Evolutionary conservation across 1,140 invertebrate genomes (phyloP).

Genomic region (Bombus consobrinus): DNA sequence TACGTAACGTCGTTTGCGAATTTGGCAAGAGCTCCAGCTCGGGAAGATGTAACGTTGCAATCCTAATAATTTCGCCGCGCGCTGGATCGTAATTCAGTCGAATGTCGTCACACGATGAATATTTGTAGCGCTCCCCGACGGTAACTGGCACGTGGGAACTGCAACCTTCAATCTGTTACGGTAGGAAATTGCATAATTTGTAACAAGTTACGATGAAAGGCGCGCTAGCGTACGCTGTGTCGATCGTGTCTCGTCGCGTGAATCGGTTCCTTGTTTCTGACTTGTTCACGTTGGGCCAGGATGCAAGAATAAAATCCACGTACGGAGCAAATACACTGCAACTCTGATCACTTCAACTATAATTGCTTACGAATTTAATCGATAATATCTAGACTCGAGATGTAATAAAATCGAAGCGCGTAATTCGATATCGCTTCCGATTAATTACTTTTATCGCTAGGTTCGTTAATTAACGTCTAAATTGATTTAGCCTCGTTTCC

Average conservation of each 20-base stretch:
- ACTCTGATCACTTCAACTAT: neutral
- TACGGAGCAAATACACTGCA: neutral
- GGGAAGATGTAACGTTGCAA: constrained; percentile 15
- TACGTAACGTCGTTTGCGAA: constrained; percentile 21
- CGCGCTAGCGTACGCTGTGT: neutral
- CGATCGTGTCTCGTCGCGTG: constrained; percentile 34
- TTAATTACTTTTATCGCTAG: neutral
- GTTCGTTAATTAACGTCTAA: neutral
- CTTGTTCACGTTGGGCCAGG: neutral
- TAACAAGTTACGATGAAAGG: constrained; percentile 66
- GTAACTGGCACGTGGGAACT: constrained; percentile 68
- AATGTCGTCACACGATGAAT: constrained; percentile 67
- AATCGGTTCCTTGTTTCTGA: constrained; percentile 38
- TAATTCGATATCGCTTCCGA: neutral
- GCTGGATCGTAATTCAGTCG: constrained; percentile 63
- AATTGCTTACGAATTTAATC: neutral
- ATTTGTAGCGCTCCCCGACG: constrained; percentile 57
- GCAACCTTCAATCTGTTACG: constrained; percentile 71
- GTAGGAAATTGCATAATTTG: constrained; percentile 71
- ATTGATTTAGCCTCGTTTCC: neutral
- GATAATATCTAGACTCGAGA: no score
- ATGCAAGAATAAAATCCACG: neutral
- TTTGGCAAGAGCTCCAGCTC: constrained; percentile 56
- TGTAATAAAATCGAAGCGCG: neutral
- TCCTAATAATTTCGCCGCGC: constrained; percentile 57